phyloP scores from a whole-genome alignment of 2,888 invertebrate genomes.

The Tachina fera region DNA sequence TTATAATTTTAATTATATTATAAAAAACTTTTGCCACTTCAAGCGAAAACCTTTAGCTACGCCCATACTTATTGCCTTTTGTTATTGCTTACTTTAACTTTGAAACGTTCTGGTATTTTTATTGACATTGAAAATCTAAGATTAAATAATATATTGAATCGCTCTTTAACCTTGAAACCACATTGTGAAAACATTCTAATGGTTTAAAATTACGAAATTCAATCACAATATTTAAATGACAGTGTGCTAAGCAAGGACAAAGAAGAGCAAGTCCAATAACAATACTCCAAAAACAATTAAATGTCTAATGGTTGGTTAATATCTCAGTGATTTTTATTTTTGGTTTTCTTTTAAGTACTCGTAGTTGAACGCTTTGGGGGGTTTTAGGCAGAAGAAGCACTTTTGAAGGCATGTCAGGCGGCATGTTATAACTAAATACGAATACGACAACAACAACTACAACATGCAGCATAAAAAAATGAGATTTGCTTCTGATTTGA shows the following conservation, averaged over 20 bases:
- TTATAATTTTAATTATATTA: too few species aligned
- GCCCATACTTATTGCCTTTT: background rate
- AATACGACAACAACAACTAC: background rate
- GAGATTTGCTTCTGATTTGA: conserved; percentile 31
- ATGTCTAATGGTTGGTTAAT: conserved; percentile 39
- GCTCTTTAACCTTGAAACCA: conserved; percentile 32
- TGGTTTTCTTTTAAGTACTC: conserved; percentile 32
- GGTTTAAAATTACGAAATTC: conserved; percentile 18
- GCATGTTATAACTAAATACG: conserved; percentile 22
- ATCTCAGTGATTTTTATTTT: conserved; percentile 20
- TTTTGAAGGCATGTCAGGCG: conserved; percentile 63
- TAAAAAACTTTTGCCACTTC: too few species aligned
- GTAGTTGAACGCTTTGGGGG: conserved; percentile 60
- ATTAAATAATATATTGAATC: background rate
- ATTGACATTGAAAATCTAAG: background rate
- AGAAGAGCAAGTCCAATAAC: conserved; percentile 10
- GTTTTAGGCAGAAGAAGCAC: conserved; percentile 59
- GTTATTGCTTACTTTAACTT: background rate
- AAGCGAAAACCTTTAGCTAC: too few species aligned
- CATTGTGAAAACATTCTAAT: background rate
- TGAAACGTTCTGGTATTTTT: background rate
- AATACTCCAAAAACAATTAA: conserved; percentile 23
- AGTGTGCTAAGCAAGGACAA: conserved; percentile 43
- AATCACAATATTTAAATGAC: conserved; percentile 61
- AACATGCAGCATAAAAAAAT: conserved; percentile 3